These are phyloP conservation scores for Saccopteryx leptura DNA, from an alignment of 2,113 vertebrate species.

Conservation along the genomic window DNA sequence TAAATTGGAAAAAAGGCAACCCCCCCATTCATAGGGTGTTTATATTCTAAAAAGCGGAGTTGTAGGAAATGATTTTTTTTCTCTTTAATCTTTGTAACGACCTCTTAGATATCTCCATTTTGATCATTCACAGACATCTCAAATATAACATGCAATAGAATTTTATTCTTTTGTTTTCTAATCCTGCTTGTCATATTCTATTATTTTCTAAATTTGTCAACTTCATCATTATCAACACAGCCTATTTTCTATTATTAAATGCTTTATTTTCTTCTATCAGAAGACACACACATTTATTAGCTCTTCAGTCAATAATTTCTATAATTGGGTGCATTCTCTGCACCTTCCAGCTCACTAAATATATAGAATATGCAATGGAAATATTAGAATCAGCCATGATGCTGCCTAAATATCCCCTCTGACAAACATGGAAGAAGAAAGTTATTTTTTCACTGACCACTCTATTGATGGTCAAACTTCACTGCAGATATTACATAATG, in stretches of 20 bases:
- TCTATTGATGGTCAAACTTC: not conserved
- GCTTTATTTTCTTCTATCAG: not conserved
- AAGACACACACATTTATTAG: not conserved
- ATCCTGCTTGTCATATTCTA: constrained; percentile 15
- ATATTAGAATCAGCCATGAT: not conserved
- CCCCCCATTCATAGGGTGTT: not conserved
- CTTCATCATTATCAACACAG: not conserved
- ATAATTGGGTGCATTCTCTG: not conserved
- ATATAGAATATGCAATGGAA: not conserved
- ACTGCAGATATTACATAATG: not conserved
- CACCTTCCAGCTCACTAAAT: not conserved
- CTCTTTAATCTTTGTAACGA: constrained; percentile 46
- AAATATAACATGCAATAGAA: not conserved
- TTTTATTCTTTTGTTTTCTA: not conserved
- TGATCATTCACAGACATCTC: constrained; percentile 9
- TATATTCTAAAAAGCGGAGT: constrained; percentile 36
- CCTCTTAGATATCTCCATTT: not conserved
- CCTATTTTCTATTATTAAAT: not conserved
- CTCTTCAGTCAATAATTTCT: not conserved
- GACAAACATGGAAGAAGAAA: not conserved
- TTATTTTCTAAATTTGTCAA: not conserved
- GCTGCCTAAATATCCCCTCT: not conserved
- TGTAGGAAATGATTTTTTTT: constrained; percentile 18
- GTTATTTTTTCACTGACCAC: not conserved
- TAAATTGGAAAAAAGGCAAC: constrained; percentile 24